phyloP scores from a whole-genome alignment of 2,797 vertebrate species.

The Holocentrus rufus region DNA sequence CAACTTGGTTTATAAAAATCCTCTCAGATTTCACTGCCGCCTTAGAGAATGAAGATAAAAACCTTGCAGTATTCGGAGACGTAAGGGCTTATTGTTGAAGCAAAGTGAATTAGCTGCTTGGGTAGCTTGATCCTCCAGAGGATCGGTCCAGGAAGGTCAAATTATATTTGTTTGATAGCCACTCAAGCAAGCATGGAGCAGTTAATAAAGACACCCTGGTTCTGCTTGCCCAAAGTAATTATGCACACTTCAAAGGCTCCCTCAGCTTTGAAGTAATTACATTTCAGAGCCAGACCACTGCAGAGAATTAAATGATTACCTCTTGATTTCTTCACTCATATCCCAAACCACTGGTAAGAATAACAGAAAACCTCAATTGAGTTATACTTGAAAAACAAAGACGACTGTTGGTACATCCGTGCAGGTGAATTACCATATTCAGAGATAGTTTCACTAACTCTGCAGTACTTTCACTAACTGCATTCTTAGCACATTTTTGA shows the following conservation, averaged over 20 bases:
- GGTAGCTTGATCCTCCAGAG: constrained; percentile 58
- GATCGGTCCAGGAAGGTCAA: constrained; percentile 58
- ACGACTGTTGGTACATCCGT: neutral
- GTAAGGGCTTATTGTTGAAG: constrained; percentile 40
- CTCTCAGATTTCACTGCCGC: constrained; percentile 32
- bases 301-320: constrained; percentile 47
- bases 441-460: neutral
- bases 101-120: constrained; percentile 63
- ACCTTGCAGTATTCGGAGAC: constrained; percentile 25
- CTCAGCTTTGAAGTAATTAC: constrained; percentile 63
- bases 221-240: constrained; percentile 67
- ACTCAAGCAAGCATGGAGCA: constrained; percentile 58
- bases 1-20: neutral
- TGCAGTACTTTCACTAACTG: neutral
- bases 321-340: constrained; percentile 40
- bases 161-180: constrained; percentile 69
- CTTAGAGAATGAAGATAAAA: constrained; percentile 32
- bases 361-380: constrained; percentile 19
- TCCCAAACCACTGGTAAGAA: neutral
- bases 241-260: constrained; percentile 70
- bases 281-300: constrained; percentile 49
- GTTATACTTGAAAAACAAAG: constrained; percentile 8
- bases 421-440: no score
- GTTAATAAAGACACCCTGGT: constrained; percentile 69
- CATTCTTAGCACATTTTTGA: no score